Conservation (phyloP, 2,888 invertebrate species). For the Gortyna flavago region DNA sequence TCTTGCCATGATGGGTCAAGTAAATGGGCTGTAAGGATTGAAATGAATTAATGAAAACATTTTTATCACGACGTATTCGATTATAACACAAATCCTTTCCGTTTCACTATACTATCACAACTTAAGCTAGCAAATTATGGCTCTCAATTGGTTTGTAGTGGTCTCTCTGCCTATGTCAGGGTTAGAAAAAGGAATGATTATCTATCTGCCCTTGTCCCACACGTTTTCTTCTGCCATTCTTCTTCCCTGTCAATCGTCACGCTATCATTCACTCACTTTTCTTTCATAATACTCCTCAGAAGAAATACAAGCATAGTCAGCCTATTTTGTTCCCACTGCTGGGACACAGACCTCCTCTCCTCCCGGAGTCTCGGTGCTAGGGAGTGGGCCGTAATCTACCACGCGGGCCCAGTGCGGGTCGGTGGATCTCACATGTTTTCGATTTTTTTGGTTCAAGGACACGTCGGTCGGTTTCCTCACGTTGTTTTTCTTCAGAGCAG, state of each 20-base stretch:
- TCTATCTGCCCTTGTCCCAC: background rate
- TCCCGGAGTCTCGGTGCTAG: no score
- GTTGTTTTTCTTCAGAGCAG: background rate
- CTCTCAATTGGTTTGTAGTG: background rate
- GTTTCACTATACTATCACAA: background rate
- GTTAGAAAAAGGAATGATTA: background rate
- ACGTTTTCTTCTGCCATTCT: no score
- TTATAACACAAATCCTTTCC: background rate
- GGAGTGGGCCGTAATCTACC: no score
- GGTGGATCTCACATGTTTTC: background rate
- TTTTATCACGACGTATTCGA: background rate
- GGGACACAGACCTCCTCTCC: no score
- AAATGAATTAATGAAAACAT: background rate
- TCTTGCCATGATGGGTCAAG: conserved; percentile 79
- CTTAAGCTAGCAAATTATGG: background rate
- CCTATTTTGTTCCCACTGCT: no score
- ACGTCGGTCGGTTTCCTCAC: background rate
- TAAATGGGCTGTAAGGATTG: conserved; percentile 69
- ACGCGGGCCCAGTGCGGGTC: no score
- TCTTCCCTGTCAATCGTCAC: background rate
- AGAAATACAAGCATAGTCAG: background rate
- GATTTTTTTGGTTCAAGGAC: background rate
- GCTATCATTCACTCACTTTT: background rate
- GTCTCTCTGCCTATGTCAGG: background rate
- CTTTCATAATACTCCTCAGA: background rate